A percentile compares a stretch with the other conserved stretches of the same genome.
Evolutionary conservation across 1,140 invertebrate genomes (phyloP).

Genomic region (Bradynema listronoti): DNA sequence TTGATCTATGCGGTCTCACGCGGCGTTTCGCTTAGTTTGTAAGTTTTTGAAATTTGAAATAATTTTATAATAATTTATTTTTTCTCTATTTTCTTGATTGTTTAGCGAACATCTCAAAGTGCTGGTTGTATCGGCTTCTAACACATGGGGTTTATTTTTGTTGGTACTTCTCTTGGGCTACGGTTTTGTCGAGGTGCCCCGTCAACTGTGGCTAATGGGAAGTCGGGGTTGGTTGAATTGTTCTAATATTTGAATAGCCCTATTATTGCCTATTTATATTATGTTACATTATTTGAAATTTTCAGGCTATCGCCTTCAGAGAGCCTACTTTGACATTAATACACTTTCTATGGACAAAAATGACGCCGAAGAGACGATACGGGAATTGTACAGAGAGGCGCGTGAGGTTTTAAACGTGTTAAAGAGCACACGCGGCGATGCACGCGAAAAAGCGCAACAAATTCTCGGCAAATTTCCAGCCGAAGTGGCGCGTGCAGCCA

Average conservation of each 20-base stretch:
- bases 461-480: slow-evolving; percentile 45
- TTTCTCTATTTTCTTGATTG: slow-evolving; percentile 3
- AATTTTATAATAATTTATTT: slow-evolving; percentile 58
- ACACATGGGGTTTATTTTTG: slow-evolving; percentile 96
- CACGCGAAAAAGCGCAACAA: slow-evolving; percentile 39
- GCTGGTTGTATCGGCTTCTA: slow-evolving; percentile 94
- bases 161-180: slow-evolving; percentile 88
- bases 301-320: slow-evolving; percentile 65
- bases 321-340: slow-evolving; percentile 91
- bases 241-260: background rate
- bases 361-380: slow-evolving; percentile 88
- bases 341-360: slow-evolving; percentile 91
- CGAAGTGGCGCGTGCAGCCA: slow-evolving; percentile 26
- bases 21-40: slow-evolving; percentile 80
- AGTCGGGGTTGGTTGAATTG: slow-evolving; percentile 32
- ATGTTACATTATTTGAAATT: background rate
- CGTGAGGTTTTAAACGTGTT: slow-evolving; percentile 48
- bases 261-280: background rate
- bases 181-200: slow-evolving; percentile 87
- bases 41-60: slow-evolving; percentile 42
- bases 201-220: slow-evolving; percentile 69
- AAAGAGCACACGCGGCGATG: slow-evolving; percentile 42
- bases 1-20: slow-evolving; percentile 88
- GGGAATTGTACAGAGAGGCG: slow-evolving; percentile 74
- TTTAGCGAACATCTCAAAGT: slow-evolving; percentile 80